Conservation (phyloP, 2,888 invertebrate species). For the Orchesella flavescens region DNA sequence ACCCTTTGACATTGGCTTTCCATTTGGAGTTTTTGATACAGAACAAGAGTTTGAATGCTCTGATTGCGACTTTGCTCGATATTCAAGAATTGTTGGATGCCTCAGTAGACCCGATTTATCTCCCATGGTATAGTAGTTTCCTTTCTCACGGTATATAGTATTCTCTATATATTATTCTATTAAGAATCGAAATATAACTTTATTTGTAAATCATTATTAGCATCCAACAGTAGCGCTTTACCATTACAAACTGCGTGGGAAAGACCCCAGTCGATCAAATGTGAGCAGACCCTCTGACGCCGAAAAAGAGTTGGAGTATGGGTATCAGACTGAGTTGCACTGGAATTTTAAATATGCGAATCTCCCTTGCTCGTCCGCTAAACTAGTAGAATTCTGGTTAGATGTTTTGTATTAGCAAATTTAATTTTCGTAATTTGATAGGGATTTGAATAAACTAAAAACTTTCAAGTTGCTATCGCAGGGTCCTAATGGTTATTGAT, state of each 20-base stretch:
- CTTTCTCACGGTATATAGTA: too few relatives aligned
- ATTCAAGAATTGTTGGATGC: constrained; percentile 46
- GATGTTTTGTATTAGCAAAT: too few relatives aligned
- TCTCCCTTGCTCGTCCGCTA: constrained; percentile 24
- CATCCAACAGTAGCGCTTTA: constrained; percentile 54
- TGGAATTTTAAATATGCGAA: constrained; percentile 60
- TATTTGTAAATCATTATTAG: constrained; percentile 17
- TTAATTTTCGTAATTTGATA: too few relatives aligned
- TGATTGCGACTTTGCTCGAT: constrained; percentile 38
- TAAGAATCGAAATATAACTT: not conserved
- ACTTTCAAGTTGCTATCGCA: not conserved
- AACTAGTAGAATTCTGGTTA: constrained; percentile 56
- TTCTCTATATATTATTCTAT: too few relatives aligned
- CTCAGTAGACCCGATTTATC: constrained; percentile 50
- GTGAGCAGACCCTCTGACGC: not conserved
- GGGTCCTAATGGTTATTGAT: constrained; percentile 55
- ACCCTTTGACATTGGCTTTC: constrained; percentile 63
- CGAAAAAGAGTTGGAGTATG: constrained; percentile 1
- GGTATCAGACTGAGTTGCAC: constrained; percentile 41
- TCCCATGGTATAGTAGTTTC: constrained; percentile 36
- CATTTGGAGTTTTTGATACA: constrained; percentile 62
- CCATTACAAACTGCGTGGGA: constrained; percentile 25
- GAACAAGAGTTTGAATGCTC: constrained; percentile 55
- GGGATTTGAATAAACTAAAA: too few relatives aligned
- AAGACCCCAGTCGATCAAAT: not conserved